Conservation (phyloP, 2,113 vertebrate species). For the Dolichotis patagonum region DNA sequence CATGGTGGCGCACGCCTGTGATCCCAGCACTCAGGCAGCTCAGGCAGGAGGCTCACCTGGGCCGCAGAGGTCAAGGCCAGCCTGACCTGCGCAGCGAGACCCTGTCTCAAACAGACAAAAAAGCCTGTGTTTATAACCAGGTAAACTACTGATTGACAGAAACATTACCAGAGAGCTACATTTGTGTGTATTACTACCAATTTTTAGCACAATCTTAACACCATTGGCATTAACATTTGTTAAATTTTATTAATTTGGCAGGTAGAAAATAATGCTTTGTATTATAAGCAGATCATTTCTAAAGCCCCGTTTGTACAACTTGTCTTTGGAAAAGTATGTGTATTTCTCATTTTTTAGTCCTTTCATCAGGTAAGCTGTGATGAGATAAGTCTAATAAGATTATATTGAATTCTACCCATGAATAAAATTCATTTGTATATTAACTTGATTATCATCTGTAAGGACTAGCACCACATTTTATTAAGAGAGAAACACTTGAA, state of each 20-base stretch:
- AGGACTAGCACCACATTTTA: not conserved
- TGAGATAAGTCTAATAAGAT: constrained; percentile 3
- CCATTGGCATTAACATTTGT: not conserved
- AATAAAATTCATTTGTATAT: not conserved
- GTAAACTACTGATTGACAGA: not conserved
- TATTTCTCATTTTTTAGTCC: not conserved
- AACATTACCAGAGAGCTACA: not conserved
- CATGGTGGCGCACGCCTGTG: not conserved
- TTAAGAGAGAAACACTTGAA: constrained; percentile 16
- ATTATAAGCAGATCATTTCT: not conserved
- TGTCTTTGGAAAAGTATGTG: not conserved
- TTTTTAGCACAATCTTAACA: constrained; percentile 39
- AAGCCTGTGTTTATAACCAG: not conserved
- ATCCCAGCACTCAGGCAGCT: not conserved
- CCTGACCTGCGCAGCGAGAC: not conserved
- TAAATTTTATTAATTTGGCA: constrained; percentile 22
- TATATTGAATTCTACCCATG: not conserved
- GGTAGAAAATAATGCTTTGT: not conserved
- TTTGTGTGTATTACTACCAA: not conserved
- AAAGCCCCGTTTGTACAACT: not conserved
- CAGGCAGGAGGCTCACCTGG: not conserved
- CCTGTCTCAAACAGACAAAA: not conserved
- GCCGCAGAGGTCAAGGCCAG: no score
- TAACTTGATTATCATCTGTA: constrained; percentile 27
- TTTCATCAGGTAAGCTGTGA: not conserved